A percentile compares a stretch with the other conserved stretches of the same genome.
These are phyloP conservation scores for Ailurus styani DNA, from an alignment of 2,113 vertebrate species.

Conservation along the genomic window DNA sequence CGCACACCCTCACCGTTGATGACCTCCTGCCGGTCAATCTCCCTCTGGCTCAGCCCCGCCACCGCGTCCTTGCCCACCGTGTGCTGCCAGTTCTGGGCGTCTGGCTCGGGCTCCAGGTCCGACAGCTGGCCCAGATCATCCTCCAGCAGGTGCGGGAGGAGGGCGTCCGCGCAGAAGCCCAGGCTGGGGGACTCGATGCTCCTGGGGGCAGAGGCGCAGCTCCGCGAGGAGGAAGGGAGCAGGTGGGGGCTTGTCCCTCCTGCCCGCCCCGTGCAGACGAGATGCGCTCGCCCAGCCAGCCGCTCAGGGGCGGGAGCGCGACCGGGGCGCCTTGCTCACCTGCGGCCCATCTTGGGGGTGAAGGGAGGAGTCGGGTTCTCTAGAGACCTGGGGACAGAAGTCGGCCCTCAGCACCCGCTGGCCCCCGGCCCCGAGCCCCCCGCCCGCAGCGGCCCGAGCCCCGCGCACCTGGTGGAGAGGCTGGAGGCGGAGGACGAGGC, in stretches of 20 bases:
- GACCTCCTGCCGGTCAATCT: conserved; percentile 93
- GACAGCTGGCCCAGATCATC: conserved; percentile 83
- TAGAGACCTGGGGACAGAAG: conserved; percentile 86
- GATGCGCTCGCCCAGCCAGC: not conserved
- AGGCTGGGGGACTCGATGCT: conserved; percentile 87
- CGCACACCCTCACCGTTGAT: conserved; percentile 88
- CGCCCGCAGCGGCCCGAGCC: accelerated
- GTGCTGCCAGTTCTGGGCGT: conserved; percentile 93
- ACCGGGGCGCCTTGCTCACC: conserved; percentile 78
- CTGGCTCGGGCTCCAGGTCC: conserved; percentile 80
- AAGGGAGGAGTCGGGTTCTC: conserved; percentile 95
- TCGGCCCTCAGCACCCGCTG: not conserved
- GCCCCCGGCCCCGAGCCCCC: accelerated
- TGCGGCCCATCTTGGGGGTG: conserved; percentile 92
- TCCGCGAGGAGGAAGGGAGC: not conserved
- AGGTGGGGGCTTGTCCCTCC: accelerated
- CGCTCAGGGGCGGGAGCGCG: not conserved
- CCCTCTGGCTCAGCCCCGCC: conserved; percentile 81
- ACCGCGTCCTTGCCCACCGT: conserved; percentile 84
- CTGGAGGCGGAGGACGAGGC: conserved; percentile 91
- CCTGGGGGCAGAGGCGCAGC: conserved; percentile 72
- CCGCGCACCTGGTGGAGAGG: conserved; percentile 87
- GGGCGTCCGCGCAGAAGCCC: conserved; percentile 82
- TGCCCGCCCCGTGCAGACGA: not conserved
- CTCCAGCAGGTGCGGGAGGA: conserved; percentile 87